Base-by-base conservation (phyloP, 2,113 vertebrate species). In the Tragulus kanchil region DNA sequence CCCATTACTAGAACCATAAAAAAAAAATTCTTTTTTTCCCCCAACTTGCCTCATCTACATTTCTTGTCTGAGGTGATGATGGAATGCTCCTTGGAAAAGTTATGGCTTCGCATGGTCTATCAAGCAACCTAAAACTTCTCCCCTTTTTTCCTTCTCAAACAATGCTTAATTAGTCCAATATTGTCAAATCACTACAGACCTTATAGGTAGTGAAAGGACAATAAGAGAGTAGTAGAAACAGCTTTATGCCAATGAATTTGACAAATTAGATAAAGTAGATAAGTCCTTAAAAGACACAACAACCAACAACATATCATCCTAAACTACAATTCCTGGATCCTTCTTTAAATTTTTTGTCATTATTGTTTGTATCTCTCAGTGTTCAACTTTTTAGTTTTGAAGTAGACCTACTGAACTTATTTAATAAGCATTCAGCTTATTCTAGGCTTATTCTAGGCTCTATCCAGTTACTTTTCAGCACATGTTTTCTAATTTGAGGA, bases 1-100 rank as follows among this genome's bases (percentile, higher is more conserved):
- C 79, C 65, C 83, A 84, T 85, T 85, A 61, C 71, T 45, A 92
- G 91, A 89, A 84, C 81, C 89, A 93, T 92, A 94, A 95, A 90
- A 93, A 94, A 87, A 93, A 91, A 89, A 54, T 28, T 54, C 79
- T 56, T 14, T 45, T 58, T 23, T 23, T 17, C 2, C 17, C 12
- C 1, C 42, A 3, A 31, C 65, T 90, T 82, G 59, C 59, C 52
- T 93, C 52, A 56, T 94, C 31, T 89, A 86, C 79, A 96, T 93
- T 88, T 96, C 90, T 95, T 96, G 89, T 25, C 50, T 73, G 45
- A 93, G 15, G 56, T 50, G n/a, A 7, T 11, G 25, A 25, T 58
- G 54, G 8, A 93, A 58, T 85, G 65, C 3, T 59, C 17, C 48
- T 91, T 75, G 58, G 79, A 67, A 87, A 78, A 82, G 62, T 85